Evolutionary conservation across 2,797 vertebrate genomes (phyloP), one percentile per base, ranked within the genome.

Genomic region (Phrynocephalus guinanensis): DNA sequence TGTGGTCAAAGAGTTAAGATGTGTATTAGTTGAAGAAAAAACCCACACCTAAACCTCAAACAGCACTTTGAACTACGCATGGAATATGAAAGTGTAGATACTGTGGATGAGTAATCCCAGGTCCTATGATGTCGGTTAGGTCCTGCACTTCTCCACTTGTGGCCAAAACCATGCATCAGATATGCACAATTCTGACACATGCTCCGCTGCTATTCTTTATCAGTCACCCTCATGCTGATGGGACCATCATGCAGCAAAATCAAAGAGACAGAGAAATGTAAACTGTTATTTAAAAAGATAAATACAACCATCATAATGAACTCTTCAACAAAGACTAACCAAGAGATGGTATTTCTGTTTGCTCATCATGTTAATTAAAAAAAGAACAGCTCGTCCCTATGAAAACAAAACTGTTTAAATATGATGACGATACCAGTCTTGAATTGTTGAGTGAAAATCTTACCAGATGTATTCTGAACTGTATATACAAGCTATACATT

Each of bases 401-500:
- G 86, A 94, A 96, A 95, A 93, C 86, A 95, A 91, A 95, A 87
- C 33, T 90, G 87, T 95, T 93, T 92, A 93, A 95, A 95, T 70
- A 56, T 91, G 91, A 93, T 91, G 20, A 91, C 30, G 86, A 90
- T 95, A 77, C 88, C 88, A 90, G 0, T 76, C 86, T 92, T 84
- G 22, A 91, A 4, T 18, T 77, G 13, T 88, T 79, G 93, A 91
- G 56, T 85, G 89, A 78, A 89, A 91, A 91, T 93, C 0, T 0
- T 38, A 80, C 10, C 76, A n/a, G 91, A 22, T 15, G 78, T 72
- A 86, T 13, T 48, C 44, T 48, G 30, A 70, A 68, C 85, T 77
- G 67, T 67, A 87, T 90, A 30, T 91, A 28, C 89, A 92, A 88
- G 76, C 1, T 81, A 38, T 24, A 90, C 1, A 76, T 67, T 71